Conservation (phyloP, 2,888 invertebrate species). For the Emmelina monodactyla region DNA sequence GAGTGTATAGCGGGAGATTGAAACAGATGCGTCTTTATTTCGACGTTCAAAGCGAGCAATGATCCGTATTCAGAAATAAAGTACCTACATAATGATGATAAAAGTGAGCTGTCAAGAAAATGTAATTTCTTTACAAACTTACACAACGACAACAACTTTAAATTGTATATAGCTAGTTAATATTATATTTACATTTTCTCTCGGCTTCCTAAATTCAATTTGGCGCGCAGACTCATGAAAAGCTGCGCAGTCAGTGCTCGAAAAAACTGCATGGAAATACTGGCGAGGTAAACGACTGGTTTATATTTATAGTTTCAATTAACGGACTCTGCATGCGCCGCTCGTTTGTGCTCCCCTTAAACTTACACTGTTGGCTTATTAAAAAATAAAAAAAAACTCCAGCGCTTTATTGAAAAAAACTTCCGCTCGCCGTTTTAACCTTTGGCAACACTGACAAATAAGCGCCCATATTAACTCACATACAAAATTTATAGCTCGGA, state of each 20-base stretch:
- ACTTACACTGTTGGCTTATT: constrained; percentile 22
- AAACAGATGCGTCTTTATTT: constrained; percentile 28
- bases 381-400: constrained; percentile 24
- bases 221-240: background rate
- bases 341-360: constrained; percentile 20
- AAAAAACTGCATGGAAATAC: constrained; percentile 36
- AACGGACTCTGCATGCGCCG: constrained; percentile 41
- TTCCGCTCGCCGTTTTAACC: constrained; percentile 14
- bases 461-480: background rate
- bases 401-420: constrained; percentile 21
- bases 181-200: too few species aligned
- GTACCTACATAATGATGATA: constrained; percentile 1
- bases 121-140: too few species aligned
- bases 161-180: too few species aligned
- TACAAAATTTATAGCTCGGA: constrained; percentile 27
- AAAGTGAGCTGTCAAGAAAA: background rate
- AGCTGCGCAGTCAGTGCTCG: constrained; percentile 21
- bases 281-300: constrained; percentile 33
- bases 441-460: constrained; percentile 12
- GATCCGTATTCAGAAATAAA: constrained; percentile 13
- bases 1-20: constrained; percentile 11
- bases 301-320: constrained; percentile 62
- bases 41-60: constrained; percentile 21
- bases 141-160: too few species aligned
- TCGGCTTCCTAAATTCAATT: too few species aligned